Percentiles rank a stretch among this genome's conserved stretches.
These are phyloP conservation scores for Lomographa bimaculata DNA, from an alignment of 2,888 invertebrate genomes.

Conservation along the genomic window DNA sequence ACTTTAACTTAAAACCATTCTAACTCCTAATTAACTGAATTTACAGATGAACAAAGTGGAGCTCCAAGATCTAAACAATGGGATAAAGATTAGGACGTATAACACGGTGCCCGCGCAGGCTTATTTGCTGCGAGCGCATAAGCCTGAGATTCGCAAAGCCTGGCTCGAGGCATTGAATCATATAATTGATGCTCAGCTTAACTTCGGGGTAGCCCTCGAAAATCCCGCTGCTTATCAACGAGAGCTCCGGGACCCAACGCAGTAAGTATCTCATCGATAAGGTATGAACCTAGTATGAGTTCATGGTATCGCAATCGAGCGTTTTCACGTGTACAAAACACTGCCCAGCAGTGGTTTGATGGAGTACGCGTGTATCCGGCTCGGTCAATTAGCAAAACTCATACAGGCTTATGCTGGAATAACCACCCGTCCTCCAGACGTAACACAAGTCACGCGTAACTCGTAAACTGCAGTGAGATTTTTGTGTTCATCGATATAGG, in stretches of 20 bases:
- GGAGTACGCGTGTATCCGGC: no score
- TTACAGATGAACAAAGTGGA: constrained; percentile 99
- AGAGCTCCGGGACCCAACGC: constrained; percentile 58
- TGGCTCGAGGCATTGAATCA: constrained; percentile 93
- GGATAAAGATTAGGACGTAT: no score
- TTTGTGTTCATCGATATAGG: constrained; percentile 11
- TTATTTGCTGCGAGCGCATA: constrained; percentile 88
- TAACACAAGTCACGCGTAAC: constrained; percentile 2
- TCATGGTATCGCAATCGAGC: no score
- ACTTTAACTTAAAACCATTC: no score
- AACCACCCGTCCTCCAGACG: background rate
- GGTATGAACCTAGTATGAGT: no score
- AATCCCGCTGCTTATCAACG: constrained; percentile 89
- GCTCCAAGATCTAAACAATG: constrained; percentile 83
- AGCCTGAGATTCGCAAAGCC: constrained; percentile 88
- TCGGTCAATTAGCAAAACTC: no score
- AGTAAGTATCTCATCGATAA: constrained; percentile 64
- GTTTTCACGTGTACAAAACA: no score
- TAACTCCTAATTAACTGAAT: no score
- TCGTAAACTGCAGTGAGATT: constrained; percentile 10
- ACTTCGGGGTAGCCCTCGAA: constrained; percentile 97
- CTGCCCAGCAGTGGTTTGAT: no score
- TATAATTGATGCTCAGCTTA: constrained; percentile 96
- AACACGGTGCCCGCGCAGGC: constrained; percentile 89
- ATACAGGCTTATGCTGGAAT: no score